A percentile compares a stretch with the other conserved stretches of the same genome.
phyloP scores from a whole-genome alignment of 2,113 vertebrate species.

The Salvelinus alpinus region DNA sequence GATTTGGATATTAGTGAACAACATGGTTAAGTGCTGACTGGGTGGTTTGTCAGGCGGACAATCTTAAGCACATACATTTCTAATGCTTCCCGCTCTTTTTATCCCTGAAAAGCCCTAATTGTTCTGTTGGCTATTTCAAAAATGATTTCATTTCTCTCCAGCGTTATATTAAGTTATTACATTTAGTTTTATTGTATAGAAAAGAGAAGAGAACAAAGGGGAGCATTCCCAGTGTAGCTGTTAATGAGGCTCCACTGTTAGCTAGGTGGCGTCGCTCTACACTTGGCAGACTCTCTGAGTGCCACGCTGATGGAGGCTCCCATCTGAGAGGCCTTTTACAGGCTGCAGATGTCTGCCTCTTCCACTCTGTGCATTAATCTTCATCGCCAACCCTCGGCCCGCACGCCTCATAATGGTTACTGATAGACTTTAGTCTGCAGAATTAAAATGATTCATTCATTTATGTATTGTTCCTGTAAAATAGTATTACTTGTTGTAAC shows the following conservation, averaged over 20 bases:
- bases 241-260: constrained; percentile 50
- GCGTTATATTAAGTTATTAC: not conserved
- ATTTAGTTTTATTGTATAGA: constrained; percentile 48
- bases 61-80: too few relatives aligned
- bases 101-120: not conserved
- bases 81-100: too few relatives aligned
- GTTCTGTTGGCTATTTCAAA: constrained; percentile 14
- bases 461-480: not conserved
- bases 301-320: constrained; percentile 70
- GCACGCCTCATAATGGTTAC: not conserved
- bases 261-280: constrained; percentile 23
- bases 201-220: too few relatives aligned
- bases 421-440: too few relatives aligned
- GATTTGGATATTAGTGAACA: too few relatives aligned
- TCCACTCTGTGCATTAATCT: constrained; percentile 66
- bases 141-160: not conserved
- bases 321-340: constrained; percentile 71
- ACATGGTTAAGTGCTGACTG: too few relatives aligned
- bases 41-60: too few relatives aligned
- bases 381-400: constrained; percentile 49
- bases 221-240: constrained; percentile 23
- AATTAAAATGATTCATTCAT: too few relatives aligned
- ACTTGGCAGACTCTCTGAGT: constrained; percentile 1
- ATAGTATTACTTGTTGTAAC: not conserved
- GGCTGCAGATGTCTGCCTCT: constrained; percentile 58